Evolutionary conservation across 2,888 invertebrate genomes (phyloP), one percentile per base, ranked within the genome.

Genomic region (Geophilus truncorum): DNA sequence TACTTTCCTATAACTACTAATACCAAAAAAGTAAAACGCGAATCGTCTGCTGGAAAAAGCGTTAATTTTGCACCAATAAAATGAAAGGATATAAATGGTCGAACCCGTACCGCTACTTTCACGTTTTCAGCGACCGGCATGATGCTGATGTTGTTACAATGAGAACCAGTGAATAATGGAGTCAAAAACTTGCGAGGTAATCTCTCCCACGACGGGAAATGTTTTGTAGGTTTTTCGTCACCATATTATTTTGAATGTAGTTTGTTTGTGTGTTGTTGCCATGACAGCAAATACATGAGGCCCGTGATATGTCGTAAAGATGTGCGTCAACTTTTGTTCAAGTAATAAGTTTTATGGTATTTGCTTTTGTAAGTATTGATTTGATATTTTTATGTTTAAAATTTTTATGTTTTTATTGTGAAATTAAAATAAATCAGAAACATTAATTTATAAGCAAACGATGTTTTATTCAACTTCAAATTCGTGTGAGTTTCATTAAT

Each of bases 71-170:
- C 25, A 70, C 70, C 70, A 70, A 70, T 70, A 70, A 70, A 70
- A 70, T 77, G 7, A 85, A 85, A 85, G 85, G 85, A 85, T 85
- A 85, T 86, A 83, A 90, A 90, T 81, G 90, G 90, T 25, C 90
- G 86, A 62, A 90, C 89, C 76, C 90, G 84, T 10, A 90, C 89
- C 3, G 90, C 90, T 21, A 90, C 90, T 83, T 88, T 87, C 1
- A 90, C 87, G 82, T 88, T 88, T 84, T 90, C 89, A 1, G 82
- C 87, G 15, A 57, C 32, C 28, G 80, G 80, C 80, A 80, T 80
- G 57, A 32, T 80, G 79, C 23, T 28, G 28, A 7, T 32, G 9
- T 32, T 32, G 32, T 4, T 32, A 45, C 12, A 28, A 28, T n/a
- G 23, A 4, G 70, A 70, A 25, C 7, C 3, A 5, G 28, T 28